phyloP scores from a whole-genome alignment of 2,113 vertebrate species.

The Pseudorasbora parva region DNA sequence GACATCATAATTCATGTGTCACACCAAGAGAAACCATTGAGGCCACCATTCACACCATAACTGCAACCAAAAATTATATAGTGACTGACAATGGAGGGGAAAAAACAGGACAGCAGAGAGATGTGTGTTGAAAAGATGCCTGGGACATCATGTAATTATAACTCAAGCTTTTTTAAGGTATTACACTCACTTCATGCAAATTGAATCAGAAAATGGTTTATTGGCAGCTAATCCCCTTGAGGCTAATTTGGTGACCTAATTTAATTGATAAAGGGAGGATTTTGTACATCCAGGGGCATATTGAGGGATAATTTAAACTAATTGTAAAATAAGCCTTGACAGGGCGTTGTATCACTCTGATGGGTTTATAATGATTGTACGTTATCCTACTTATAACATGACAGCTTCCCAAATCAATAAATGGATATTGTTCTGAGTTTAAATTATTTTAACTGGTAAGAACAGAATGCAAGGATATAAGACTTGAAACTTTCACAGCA shows the following conservation, averaged over 20 bases:
- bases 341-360: neutral
- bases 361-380: neutral
- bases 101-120: neutral
- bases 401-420: neutral
- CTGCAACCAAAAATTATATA: slow-evolving; percentile 14
- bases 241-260: neutral
- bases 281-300: neutral
- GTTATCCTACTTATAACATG: neutral
- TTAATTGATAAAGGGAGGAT: neutral
- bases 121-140: slow-evolving; percentile 5
- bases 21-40: slow-evolving; percentile 9
- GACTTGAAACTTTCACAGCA: neutral
- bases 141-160: neutral
- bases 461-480: neutral
- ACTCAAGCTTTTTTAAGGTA: neutral
- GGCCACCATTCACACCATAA: slow-evolving; percentile 10
- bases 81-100: neutral
- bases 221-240: slow-evolving; percentile 3
- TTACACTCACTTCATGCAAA: slow-evolving; percentile 4
- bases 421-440: neutral
- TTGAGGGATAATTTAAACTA: neutral
- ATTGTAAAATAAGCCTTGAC: neutral
- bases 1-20: neutral
- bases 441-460: neutral
- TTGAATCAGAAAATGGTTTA: neutral